Evolutionary conservation across 1,140 invertebrate genomes (phyloP).

Genomic region (Forficula auricularia): DNA sequence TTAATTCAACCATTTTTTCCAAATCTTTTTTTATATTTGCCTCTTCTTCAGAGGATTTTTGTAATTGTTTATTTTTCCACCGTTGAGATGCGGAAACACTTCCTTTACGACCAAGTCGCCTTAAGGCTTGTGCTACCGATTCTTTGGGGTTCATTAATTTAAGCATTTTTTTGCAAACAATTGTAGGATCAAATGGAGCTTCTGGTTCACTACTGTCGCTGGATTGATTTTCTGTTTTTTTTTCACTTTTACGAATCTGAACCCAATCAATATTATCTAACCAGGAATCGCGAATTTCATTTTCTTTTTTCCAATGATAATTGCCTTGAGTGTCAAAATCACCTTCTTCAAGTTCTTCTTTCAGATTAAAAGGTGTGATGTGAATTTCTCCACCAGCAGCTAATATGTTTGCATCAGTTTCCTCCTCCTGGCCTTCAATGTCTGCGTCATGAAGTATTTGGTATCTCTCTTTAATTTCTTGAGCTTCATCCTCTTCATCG

Average conservation of each 20-base stretch:
- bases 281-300: constrained; percentile 83
- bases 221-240: constrained; percentile 29
- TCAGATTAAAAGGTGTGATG: constrained; percentile 97
- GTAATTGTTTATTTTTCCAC: too few relatives aligned
- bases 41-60: too few relatives aligned
- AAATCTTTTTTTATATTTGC: too few relatives aligned
- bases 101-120: constrained; percentile 66
- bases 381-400: constrained; percentile 54
- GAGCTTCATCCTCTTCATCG: too few relatives aligned
- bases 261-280: constrained; percentile 95
- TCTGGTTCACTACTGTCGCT: constrained; percentile 35
- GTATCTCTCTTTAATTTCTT: too few relatives aligned
- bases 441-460: too few relatives aligned
- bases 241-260: too few relatives aligned
- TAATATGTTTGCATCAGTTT: too few relatives aligned
- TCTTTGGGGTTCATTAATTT: constrained; percentile 66
- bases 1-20: too few relatives aligned
- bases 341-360: constrained; percentile 91
- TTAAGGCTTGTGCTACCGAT: constrained; percentile 65
- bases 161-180: constrained; percentile 61
- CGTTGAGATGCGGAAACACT: too few relatives aligned
- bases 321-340: constrained; percentile 90
- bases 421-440: constrained; percentile 50
- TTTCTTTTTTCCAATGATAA: constrained; percentile 82
- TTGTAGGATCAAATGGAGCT: constrained; percentile 38